phyloP scores from a whole-genome alignment of 2,797 vertebrate species.

The Galaxias olidus region DNA sequence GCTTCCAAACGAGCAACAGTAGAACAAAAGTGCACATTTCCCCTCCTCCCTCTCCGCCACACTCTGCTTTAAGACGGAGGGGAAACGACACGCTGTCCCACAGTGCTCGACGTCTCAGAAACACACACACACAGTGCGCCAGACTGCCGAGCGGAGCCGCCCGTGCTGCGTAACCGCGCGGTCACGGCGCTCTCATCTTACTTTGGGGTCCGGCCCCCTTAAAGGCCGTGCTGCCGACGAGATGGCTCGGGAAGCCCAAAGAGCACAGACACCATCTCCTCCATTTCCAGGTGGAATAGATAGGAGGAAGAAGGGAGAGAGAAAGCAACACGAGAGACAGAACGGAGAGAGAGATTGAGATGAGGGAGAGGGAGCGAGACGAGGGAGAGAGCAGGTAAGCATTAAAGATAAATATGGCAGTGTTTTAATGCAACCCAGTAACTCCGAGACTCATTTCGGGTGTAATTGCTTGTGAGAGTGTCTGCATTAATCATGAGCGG shows the following conservation, averaged over 20 bases:
- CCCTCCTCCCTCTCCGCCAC: conserved; percentile 3
- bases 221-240: neutral
- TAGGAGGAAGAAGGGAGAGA: neutral
- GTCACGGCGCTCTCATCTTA: neutral
- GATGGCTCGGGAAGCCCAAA: no score
- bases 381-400: neutral
- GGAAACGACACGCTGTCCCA: conserved; percentile 13
- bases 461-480: conserved; percentile 1
- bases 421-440: neutral
- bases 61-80: conserved; percentile 2
- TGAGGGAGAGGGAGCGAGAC: neutral
- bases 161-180: conserved; percentile 1
- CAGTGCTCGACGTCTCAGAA: neutral
- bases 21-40: conserved; percentile 15
- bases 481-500: conserved; percentile 1
- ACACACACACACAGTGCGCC: neutral
- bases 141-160: conserved; percentile 11
- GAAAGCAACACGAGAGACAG: neutral
- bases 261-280: no score
- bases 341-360: neutral
- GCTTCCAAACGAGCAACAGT: conserved; percentile 33
- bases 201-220: neutral
- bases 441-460: neutral
- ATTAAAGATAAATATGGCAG: neutral
- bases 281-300: neutral